Conservation (phyloP, 2,113 vertebrate genomes). For the Paraplagusia blochii region DNA sequence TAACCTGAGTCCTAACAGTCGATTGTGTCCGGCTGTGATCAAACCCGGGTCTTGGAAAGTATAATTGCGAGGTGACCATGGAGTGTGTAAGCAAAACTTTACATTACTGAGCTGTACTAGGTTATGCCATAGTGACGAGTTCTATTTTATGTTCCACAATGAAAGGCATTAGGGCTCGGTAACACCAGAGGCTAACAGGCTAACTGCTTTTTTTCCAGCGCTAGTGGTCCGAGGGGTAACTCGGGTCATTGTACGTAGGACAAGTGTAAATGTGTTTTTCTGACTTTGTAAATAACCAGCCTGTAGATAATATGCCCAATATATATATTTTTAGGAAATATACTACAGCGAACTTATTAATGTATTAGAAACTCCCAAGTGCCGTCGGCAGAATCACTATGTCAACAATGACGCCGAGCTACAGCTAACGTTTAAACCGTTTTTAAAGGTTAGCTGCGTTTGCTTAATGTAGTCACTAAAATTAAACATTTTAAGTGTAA, state of each 20-base stretch:
- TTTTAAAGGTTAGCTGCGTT: no score
- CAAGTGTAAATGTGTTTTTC: neutral
- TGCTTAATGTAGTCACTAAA: no score
- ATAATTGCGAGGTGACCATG: conserved; percentile 53
- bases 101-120: fast-evolving
- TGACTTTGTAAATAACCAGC: neutral
- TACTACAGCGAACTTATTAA: no score
- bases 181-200: conserved; percentile 32
- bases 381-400: no score
- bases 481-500: no score
- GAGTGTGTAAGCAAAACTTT: conserved; percentile 67
- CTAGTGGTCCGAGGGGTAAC: neutral
- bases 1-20: conserved; percentile 17
- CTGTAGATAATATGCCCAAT: no score
- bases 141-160: neutral
- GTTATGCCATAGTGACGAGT: neutral
- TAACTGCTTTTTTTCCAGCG: neutral
- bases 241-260: neutral
- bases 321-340: no score
- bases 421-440: no score
- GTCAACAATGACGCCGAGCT: no score
- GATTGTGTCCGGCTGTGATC: conserved; percentile 3
- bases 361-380: no score
- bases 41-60: conserved; percentile 4
- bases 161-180: conserved; percentile 3